phyloP scores from a whole-genome alignment of 2,797 vertebrate species.

The Sebastes itinus region DNA sequence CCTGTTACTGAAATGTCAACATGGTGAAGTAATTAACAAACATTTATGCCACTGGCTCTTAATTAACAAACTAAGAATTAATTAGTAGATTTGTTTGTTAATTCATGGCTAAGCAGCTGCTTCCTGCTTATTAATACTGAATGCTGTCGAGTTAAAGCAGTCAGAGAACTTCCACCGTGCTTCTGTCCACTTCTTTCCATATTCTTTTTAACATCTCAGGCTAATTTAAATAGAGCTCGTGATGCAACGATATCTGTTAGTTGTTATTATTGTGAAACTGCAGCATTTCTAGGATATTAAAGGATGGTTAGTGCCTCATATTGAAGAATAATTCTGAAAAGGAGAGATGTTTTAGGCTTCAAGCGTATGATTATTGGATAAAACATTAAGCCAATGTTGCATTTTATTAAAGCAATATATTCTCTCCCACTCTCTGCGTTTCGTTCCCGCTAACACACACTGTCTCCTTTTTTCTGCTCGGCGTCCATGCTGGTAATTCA shows the following conservation, averaged over 20 bases:
- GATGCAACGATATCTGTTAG: not conserved
- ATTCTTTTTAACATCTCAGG: not conserved
- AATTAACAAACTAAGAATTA: constrained; percentile 60
- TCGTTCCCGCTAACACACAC: not conserved
- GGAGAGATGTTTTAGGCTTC: constrained; percentile 25
- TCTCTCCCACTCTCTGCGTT: not conserved
- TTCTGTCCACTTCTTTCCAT: not conserved
- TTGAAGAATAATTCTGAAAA: constrained; percentile 24
- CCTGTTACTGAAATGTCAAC: constrained; percentile 48
- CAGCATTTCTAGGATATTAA: not conserved
- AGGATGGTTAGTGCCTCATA: not conserved
- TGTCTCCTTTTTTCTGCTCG: not conserved
- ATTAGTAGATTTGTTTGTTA: constrained; percentile 60
- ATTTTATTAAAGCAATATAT: constrained; percentile 55
- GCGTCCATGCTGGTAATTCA: not conserved
- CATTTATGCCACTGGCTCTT: constrained; percentile 49
- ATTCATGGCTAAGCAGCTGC: constrained; percentile 49
- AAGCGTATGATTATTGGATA: constrained; percentile 32
- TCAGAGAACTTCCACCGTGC: not conserved
- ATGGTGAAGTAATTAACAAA: constrained; percentile 48
- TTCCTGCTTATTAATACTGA: constrained; percentile 29
- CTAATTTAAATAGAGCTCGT: not conserved
- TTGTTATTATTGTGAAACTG: not conserved
- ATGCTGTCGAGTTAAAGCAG: not conserved
- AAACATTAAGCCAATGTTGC: constrained; percentile 31